Evolutionary conservation across 2,797 vertebrate genomes (phyloP), one percentile per base, ranked within the genome.

Genomic region (Menidia menidia): DNA sequence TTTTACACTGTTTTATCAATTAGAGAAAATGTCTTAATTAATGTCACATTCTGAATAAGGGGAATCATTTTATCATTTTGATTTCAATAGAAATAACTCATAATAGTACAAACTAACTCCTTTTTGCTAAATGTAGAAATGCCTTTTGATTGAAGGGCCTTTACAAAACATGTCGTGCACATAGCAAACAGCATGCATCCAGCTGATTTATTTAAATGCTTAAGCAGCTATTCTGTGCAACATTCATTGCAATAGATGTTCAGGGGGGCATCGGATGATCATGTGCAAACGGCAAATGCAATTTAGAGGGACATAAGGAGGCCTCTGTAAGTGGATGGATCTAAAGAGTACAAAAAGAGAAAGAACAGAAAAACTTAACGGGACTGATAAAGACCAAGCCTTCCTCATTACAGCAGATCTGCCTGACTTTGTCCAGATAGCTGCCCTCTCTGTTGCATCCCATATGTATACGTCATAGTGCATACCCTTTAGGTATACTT

Each of bases 401-500:
- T 65, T 68, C 51, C 62, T 57, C 52, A 51, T 70, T 57, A 51
- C 14, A 69, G 42, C n/a, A 53, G 60, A 54, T 60, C 42, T 30
- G 41, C 33, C 35, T 68, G 75, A 54, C 43, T 30, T 71, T 54
- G 33, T 16, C 13, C n/a, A 25, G 44, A 54, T 58, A 43, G 11
- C 25, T 2, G 4, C 32, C 44, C 68, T 14, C 11, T 55, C 54
- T 48, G 9, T 75, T 39, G 68, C 44, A 30, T 56, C 6, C 10
- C 16, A 19, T 61, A 44, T 25, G 25, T 25, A 25, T 25, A 68
- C 39, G 13, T 78, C 58, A 64, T 52, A 43, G 54, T 69, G 25
- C 61, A 59, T 78, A 83, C 84, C 75, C 72, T 80, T 87, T 75
- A 31, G 18, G 25, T 73, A 68, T 47, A 60, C 42, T 75, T 77